Evolutionary conservation across 2,113 vertebrate genomes (phyloP).

Genomic region (Hyperoodon ampullatus): DNA sequence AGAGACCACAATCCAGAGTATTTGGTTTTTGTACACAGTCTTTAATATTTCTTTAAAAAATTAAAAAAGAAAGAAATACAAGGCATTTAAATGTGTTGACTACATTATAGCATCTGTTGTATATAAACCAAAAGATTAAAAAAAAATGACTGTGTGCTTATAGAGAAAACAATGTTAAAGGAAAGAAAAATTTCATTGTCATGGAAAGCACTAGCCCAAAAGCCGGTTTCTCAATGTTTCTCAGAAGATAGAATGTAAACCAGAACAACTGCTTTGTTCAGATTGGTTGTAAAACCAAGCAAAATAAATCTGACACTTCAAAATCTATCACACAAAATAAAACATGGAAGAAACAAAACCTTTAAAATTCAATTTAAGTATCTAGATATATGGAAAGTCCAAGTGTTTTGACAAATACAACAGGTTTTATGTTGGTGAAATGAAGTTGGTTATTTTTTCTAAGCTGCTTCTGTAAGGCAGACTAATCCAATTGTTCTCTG

Average conservation of each 20-base stretch:
- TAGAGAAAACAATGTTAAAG: conserved; percentile 27
- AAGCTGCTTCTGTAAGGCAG: not conserved
- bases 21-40: not conserved
- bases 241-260: not conserved
- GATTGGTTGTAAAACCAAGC: not conserved
- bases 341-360: not conserved
- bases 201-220: not conserved
- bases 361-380: conserved; percentile 17
- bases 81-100: not conserved
- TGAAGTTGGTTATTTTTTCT: conserved; percentile 12
- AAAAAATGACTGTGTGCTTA: not conserved
- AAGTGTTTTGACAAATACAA: not conserved
- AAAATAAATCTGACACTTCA: conserved; percentile 23
- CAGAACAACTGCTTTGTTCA: not conserved
- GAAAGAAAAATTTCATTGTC: not conserved
- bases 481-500: not conserved
- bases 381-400: not conserved
- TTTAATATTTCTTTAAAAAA: not conserved
- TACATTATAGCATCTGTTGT: not conserved
- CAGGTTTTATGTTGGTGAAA: not conserved
- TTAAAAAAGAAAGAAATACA: not conserved
- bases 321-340: not conserved
- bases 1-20: not conserved
- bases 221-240: not conserved
- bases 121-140: not conserved